These are phyloP conservation scores for Mormyrops boulengeri DNA, from an alignment of 2,797 vertebrate species.

Conservation along the genomic window DNA sequence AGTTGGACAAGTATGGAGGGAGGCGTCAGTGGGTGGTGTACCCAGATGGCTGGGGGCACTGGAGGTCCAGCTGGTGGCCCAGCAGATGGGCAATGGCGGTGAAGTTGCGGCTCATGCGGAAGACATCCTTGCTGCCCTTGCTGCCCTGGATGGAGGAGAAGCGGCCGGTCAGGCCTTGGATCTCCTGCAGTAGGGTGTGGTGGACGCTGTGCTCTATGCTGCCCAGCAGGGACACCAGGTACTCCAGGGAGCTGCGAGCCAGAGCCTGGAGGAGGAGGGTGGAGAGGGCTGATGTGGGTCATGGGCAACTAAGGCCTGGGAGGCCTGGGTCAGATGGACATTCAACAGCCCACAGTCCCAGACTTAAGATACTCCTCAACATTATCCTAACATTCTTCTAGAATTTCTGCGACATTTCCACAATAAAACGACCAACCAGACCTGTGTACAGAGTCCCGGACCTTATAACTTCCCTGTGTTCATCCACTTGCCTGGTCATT, in stretches of 20 bases:
- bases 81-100: conserved; percentile 76
- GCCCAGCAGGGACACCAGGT: conserved; percentile 79
- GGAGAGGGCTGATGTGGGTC: background rate
- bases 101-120: conserved; percentile 95
- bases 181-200: conserved; percentile 82
- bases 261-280: conserved; percentile 53
- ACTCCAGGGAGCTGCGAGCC: conserved; percentile 71
- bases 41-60: background rate
- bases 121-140: conserved; percentile 75
- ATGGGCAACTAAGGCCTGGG: background rate
- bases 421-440: background rate
- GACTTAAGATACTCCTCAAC: background rate
- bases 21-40: background rate
- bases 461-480: background rate
- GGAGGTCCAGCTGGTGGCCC: conserved; percentile 59
- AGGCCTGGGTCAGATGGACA: background rate
- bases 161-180: conserved; percentile 73
- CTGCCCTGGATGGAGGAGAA: conserved; percentile 70
- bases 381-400: background rate
- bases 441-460: no score
- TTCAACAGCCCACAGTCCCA: background rate
- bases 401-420: background rate
- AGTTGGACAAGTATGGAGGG: background rate
- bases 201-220: conserved; percentile 85
- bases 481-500: background rate